Conservation (phyloP, 1,140 invertebrate genomes). For the Drosophila yakuba region DNA sequence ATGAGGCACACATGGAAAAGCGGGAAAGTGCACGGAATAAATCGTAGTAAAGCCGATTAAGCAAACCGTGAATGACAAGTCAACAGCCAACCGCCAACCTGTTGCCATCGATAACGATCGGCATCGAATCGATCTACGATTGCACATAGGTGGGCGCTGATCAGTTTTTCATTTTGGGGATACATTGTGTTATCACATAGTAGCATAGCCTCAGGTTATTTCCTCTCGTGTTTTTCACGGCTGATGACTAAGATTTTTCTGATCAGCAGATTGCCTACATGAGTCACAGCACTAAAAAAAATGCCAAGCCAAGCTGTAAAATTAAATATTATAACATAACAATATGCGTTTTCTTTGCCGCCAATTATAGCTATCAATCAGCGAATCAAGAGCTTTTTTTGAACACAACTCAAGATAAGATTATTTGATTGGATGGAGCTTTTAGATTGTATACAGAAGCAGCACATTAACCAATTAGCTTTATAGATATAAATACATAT, state of each 20-base stretch:
- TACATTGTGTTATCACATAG: background rate
- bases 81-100: constrained; percentile 4
- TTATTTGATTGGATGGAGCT: constrained; percentile 15
- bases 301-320: too few species aligned
- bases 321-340: too few species aligned
- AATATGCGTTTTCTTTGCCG: background rate
- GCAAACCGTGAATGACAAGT: constrained; percentile 5
- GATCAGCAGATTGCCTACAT: background rate
- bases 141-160: background rate
- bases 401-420: constrained; percentile 26
- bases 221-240: background rate
- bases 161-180: background rate
- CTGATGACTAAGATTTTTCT: background rate
- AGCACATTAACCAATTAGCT: constrained; percentile 30
- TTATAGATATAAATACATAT: background rate
- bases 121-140: background rate
- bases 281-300: background rate
- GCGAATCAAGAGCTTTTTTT: constrained; percentile 22
- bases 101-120: constrained; percentile 8
- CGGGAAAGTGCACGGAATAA: constrained; percentile 31
- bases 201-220: background rate
- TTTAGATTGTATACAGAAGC: constrained; percentile 18
- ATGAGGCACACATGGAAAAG: constrained; percentile 9
- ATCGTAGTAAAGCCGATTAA: constrained; percentile 10
- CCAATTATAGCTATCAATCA: constrained; percentile 21